phyloP scores from a whole-genome alignment of 2,888 invertebrate genomes.

The Stenolophus ochropezus region DNA sequence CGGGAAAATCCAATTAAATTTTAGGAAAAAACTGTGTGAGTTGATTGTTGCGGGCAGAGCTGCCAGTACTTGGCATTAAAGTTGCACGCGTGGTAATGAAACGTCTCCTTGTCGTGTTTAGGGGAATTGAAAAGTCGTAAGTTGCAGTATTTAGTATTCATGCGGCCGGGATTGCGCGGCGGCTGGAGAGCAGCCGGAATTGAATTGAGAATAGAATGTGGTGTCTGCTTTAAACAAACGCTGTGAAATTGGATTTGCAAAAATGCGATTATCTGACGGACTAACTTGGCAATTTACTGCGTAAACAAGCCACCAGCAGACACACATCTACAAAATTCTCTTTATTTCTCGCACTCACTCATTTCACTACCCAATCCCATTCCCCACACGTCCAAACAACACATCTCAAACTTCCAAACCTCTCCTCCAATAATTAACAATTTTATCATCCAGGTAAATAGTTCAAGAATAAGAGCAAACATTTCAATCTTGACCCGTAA shows the following conservation, averaged over 20 bases:
- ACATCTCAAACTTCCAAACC: too few relatives aligned
- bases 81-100: neutral
- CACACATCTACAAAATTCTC: neutral
- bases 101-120: constrained; percentile 16
- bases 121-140: constrained; percentile 23
- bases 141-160: constrained; percentile 18
- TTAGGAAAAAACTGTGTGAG: neutral
- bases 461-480: too few relatives aligned
- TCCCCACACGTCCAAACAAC: too few relatives aligned
- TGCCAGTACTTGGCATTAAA: neutral
- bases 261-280: neutral
- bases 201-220: neutral
- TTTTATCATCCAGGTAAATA: too few relatives aligned
- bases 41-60: neutral
- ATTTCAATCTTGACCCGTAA: too few relatives aligned
- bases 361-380: too few relatives aligned
- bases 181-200: constrained; percentile 7
- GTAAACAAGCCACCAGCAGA: neutral
- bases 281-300: neutral
- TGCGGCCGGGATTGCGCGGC: neutral
- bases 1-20: neutral
- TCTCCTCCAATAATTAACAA: too few relatives aligned
- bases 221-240: neutral
- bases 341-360: neutral
- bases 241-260: neutral